Evolutionary conservation across 1,140 invertebrate genomes (phyloP).

Genomic region (Drosophila mauritiana): DNA sequence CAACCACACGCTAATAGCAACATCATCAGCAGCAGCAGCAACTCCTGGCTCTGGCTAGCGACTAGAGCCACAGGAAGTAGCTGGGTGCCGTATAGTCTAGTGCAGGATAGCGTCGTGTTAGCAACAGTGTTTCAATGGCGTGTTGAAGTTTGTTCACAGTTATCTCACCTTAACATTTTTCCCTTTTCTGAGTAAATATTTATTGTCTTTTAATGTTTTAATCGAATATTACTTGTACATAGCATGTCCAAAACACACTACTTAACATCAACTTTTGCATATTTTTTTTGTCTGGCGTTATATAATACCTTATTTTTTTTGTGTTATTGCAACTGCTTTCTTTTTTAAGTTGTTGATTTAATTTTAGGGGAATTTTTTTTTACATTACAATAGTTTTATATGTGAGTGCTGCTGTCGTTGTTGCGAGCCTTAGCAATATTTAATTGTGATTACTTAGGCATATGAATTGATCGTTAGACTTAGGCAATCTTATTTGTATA

Average conservation of each 20-base stretch:
- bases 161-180: constrained; percentile 16
- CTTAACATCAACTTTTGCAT: constrained; percentile 38
- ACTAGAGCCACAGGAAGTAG: constrained; percentile 17
- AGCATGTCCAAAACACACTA: constrained; percentile 4
- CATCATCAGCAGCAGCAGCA: constrained; percentile 16
- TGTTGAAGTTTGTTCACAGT: constrained; percentile 61
- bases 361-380: constrained; percentile 64
- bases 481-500: constrained; percentile 17
- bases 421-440: constrained; percentile 71
- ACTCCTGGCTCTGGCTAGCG: constrained; percentile 21
- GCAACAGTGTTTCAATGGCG: constrained; percentile 59
- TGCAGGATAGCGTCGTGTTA: constrained; percentile 24
- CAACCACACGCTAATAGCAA: constrained; percentile 17
- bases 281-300: constrained; percentile 1
- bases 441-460: constrained; percentile 73
- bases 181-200: constrained; percentile 21
- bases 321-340: constrained; percentile 62
- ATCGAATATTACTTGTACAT: constrained; percentile 53
- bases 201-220: constrained; percentile 18
- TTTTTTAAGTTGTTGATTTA: constrained; percentile 81
- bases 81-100: constrained; percentile 12
- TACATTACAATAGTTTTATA: constrained; percentile 72
- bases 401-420: constrained; percentile 49
- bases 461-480: constrained; percentile 49
- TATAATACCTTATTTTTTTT: constrained; percentile 32